Evolutionary conservation across 2,113 vertebrate species (phyloP), one percentile per base, ranked within the genome.

Genomic region (Prietella phreatophila): DNA sequence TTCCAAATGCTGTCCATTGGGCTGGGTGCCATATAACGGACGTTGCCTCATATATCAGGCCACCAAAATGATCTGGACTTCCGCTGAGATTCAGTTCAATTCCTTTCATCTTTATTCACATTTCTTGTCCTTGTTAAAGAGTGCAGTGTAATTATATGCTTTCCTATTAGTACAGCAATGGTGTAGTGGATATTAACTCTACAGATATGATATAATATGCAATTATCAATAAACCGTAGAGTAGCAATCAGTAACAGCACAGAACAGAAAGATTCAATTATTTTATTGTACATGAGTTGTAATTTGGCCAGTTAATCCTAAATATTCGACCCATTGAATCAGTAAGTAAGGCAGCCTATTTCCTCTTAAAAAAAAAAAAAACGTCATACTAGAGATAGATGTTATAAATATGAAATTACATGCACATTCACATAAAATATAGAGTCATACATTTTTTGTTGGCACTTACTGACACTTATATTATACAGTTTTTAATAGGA

Each of bases 61-160:
- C 2, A 14, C 50, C 39, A 47, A 2, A 1, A 8, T 50, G 58
- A n/a, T 30, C 85, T 86, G 85, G 85, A n/a, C 14, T 47, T 79
- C 85, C 15, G 85, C 85, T 80, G 85, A 86, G 85, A 75, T 86
- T 20, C 33, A 71, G 20, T 39, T n/a, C 58, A n/a, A 39, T 25
- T 50, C 11, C 22, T 22, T 73, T 73, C 19, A 73, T 22, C 69
- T 73, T 36, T 7, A 71, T 71, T 71, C 27, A 67, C 63, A 14
- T 69, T 69, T 27, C 9, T 5, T 79, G 20, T 33, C 4, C 33
- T 69, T 69, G 17, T 69, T 17, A 6, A 69, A 69, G n/a, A 13
- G 17, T 27, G 25, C n/a, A 15, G 10, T 30, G 27, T 67, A 4
- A 30, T 67, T 13, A 30, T n/a, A 69, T 33, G 13, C 15, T 69